Evolutionary conservation across 2,797 vertebrate species (phyloP).

Genomic region (Rhynchonycteris naso): DNA sequence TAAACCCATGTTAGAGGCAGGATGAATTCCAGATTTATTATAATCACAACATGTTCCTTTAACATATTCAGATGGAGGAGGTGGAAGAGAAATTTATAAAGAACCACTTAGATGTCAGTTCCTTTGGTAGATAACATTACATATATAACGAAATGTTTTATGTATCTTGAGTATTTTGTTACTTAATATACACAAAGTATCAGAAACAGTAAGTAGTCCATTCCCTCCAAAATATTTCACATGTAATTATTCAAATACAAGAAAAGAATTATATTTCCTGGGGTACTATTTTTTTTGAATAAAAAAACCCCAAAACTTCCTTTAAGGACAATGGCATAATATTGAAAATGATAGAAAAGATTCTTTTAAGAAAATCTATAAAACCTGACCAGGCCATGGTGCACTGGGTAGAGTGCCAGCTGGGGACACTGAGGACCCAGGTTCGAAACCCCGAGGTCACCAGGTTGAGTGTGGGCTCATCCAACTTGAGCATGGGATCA

Average conservation of each 20-base stretch:
- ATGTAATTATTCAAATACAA: background rate
- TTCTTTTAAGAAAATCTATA: background rate
- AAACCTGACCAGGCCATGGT: too few relatives aligned
- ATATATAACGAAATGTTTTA: too few relatives aligned
- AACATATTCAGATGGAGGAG: background rate
- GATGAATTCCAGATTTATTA: background rate
- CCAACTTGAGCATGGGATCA: too few relatives aligned
- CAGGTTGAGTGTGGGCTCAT: too few relatives aligned
- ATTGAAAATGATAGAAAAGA: background rate
- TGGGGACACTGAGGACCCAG: too few relatives aligned
- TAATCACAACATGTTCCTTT: background rate
- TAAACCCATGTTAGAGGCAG: background rate
- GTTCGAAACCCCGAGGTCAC: too few relatives aligned
- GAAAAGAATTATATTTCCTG: background rate
- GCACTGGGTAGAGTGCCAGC: too few relatives aligned
- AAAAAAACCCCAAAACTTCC: too few relatives aligned
- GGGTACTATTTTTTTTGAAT: accelerated
- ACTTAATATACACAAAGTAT: background rate
- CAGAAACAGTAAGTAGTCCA: background rate
- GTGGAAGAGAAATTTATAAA: too few relatives aligned
- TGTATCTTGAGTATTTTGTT: background rate
- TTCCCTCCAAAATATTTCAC: background rate
- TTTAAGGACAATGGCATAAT: background rate
- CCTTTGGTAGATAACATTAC: background rate
- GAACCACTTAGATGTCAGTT: background rate